These are phyloP conservation scores for Tympanoctomys barrerae DNA, from an alignment of 2,797 vertebrate genomes.

Conservation along the genomic window DNA sequence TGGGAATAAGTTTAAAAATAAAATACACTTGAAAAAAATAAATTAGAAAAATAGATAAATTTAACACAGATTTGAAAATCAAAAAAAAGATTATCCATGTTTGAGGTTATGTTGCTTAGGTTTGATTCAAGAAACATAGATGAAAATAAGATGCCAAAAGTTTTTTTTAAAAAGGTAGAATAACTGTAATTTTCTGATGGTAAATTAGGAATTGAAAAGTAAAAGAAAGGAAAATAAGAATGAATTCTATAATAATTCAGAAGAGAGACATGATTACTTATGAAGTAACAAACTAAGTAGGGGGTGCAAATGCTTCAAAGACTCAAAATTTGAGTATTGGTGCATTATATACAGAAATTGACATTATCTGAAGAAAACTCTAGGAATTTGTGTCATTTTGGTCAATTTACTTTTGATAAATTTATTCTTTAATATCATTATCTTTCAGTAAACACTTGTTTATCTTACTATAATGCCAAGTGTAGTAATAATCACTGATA, in stretches of 20 bases:
- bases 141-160: neutral
- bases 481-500: too few species aligned
- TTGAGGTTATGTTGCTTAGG: neutral
- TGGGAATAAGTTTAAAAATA: conserved; percentile 1
- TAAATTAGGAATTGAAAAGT: conserved; percentile 2
- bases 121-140: neutral
- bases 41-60: neutral
- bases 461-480: neutral
- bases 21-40: neutral
- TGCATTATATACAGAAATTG: neutral
- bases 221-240: conserved; percentile 4
- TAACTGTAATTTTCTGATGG: neutral
- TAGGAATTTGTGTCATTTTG: neutral
- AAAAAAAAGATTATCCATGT: neutral
- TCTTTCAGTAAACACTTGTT: neutral
- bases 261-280: neutral
- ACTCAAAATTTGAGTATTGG: neutral
- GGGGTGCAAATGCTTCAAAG: neutral
- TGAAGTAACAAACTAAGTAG: neutral
- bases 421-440: neutral
- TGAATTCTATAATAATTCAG: neutral
- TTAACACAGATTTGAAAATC: neutral
- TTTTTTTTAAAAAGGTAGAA: conserved; percentile 5
- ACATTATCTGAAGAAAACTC: neutral
- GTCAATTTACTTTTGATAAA: conserved; percentile 4